phyloP scores from a whole-genome alignment of 2,888 invertebrate species.

The Tineola bisselliella region DNA sequence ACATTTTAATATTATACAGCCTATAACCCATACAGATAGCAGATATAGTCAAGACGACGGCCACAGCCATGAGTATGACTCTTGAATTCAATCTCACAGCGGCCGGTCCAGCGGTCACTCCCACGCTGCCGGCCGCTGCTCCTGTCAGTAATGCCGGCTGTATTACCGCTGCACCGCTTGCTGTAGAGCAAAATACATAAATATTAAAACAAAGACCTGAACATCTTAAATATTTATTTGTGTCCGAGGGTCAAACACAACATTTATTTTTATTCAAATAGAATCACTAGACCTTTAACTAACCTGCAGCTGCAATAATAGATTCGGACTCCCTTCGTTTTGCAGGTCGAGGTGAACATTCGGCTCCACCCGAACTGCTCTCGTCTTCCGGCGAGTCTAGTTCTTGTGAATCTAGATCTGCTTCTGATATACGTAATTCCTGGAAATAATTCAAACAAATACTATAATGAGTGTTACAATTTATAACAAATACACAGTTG shows the following conservation, averaged over 20 bases:
- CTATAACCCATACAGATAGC: slow-evolving; percentile 22
- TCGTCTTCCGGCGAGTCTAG: slow-evolving; percentile 62
- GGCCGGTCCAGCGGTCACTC: slow-evolving; percentile 15
- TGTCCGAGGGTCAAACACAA: not conserved
- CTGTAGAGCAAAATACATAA: not conserved
- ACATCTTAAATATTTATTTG: too few relatives aligned
- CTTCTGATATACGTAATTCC: slow-evolving; percentile 49
- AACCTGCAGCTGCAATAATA: slow-evolving; percentile 27
- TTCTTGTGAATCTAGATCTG: slow-evolving; percentile 56
- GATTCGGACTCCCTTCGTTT: slow-evolving; percentile 37
- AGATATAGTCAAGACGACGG: slow-evolving; percentile 8
- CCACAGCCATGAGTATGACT: not conserved
- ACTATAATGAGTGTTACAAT: not conserved
- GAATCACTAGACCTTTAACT: not conserved
- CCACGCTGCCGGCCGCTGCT: slow-evolving; percentile 21
- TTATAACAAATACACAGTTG: too few relatives aligned
- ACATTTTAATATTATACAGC: slow-evolving; percentile 4
- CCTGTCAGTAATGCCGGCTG: slow-evolving; percentile 52
- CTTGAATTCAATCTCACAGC: not conserved
- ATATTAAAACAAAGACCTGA: too few relatives aligned
- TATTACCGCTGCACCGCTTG: slow-evolving; percentile 44
- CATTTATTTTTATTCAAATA: not conserved
- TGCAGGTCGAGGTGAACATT: slow-evolving; percentile 30
- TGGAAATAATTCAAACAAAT: slow-evolving; percentile 20
- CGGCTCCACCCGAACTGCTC: slow-evolving; percentile 66